Conservation (phyloP, 2,113 vertebrate species). For the Callorhinus ursinus region DNA sequence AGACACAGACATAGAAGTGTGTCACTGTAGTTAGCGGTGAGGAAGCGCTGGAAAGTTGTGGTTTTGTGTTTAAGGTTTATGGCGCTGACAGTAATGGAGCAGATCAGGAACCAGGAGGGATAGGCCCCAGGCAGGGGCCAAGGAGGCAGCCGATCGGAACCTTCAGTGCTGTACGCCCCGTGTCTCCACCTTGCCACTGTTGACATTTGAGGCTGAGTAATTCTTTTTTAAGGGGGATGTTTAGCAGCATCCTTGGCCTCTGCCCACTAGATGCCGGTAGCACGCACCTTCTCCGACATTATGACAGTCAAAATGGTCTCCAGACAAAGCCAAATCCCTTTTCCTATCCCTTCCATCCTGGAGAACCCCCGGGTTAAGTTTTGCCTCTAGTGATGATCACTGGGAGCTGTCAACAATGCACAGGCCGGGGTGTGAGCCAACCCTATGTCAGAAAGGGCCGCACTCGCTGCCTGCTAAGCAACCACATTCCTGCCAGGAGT, state of each 20-base stretch:
- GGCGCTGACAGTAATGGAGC: neutral
- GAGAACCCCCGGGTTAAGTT: neutral
- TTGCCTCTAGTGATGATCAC: neutral
- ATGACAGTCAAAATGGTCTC: neutral
- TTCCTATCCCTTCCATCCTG: neutral
- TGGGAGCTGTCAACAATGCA: neutral
- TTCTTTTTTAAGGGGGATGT: neutral
- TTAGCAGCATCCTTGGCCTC: neutral
- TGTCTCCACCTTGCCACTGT: neutral
- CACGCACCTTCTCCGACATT: neutral
- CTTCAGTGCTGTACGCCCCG: neutral
- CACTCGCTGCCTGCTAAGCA: neutral
- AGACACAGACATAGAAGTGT: neutral
- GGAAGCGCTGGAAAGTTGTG: neutral
- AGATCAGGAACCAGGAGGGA: neutral
- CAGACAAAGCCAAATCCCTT: neutral
- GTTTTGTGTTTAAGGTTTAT: neutral
- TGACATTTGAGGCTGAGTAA: neutral
- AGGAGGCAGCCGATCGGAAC: neutral
- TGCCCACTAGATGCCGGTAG: neutral
- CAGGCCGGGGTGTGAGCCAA: neutral
- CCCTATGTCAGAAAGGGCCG: neutral
- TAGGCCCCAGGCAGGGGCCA: neutral
- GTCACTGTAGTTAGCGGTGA: neutral
- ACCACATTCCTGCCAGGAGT: neutral